Conservation (phyloP, 2,888 invertebrate species). For the Aradus depressus region DNA sequence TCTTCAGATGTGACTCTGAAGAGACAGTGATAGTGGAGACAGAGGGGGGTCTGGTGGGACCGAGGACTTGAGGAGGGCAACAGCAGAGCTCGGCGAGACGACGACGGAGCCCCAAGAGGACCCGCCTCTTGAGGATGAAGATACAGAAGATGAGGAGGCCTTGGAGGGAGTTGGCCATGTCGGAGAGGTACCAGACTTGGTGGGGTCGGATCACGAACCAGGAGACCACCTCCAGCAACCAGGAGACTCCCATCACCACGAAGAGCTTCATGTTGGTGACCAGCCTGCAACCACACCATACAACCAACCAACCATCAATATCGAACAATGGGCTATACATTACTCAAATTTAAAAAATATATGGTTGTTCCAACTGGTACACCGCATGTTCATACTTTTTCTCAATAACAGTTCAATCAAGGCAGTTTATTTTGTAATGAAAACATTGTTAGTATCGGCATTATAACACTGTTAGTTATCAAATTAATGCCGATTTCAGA, state of each 20-base stretch:
- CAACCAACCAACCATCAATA: too few relatives aligned
- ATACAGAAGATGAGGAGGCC: slow-evolving; percentile 61
- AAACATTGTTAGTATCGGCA: too few relatives aligned
- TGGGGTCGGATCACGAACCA: slow-evolving; percentile 40
- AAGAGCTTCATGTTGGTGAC: slow-evolving; percentile 61
- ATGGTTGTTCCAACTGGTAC: too few relatives aligned
- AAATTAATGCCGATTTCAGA: too few relatives aligned
- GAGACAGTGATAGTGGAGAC: slow-evolving; percentile 22
- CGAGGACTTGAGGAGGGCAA: neutral
- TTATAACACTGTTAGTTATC: too few relatives aligned
- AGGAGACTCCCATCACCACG: slow-evolving; percentile 67
- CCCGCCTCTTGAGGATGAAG: slow-evolving; percentile 56
- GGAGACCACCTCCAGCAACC: slow-evolving; percentile 56
- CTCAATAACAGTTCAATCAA: too few relatives aligned
- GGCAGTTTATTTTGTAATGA: too few relatives aligned
- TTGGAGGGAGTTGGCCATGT: slow-evolving; percentile 56
- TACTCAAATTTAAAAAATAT: too few relatives aligned
- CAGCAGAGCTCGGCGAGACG: neutral
- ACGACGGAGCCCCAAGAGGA: slow-evolving; percentile 32
- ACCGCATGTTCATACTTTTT: too few relatives aligned
- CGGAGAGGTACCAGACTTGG: slow-evolving; percentile 45
- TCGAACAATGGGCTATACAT: too few relatives aligned
- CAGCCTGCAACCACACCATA: slow-evolving; percentile 51
- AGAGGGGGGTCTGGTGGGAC: slow-evolving; percentile 6
- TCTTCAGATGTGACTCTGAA: too few relatives aligned